These are phyloP conservation scores for Pyralis farinalis DNA, from an alignment of 2,888 invertebrate species.

Conservation along the genomic window DNA sequence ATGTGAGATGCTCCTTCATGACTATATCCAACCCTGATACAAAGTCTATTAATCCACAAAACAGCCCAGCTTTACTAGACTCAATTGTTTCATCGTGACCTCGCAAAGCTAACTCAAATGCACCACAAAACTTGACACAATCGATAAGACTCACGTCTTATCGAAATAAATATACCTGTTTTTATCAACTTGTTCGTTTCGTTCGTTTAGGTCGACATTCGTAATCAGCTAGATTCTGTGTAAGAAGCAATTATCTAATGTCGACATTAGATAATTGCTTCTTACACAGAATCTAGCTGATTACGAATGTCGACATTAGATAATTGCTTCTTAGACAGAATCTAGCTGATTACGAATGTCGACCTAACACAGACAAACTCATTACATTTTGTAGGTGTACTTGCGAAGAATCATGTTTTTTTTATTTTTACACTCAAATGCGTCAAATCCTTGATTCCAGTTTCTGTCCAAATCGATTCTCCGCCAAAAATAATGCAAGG, in stretches of 20 bases:
- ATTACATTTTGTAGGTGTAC: constrained; percentile 14
- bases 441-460: constrained; percentile 17
- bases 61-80: too few relatives aligned
- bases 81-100: constrained; percentile 29
- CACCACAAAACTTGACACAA: constrained; percentile 36
- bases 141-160: too few relatives aligned
- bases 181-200: constrained; percentile 23
- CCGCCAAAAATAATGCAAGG: constrained; percentile 22
- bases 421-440: constrained; percentile 18
- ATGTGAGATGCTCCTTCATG: not conserved
- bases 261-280: too few relatives aligned
- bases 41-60: not conserved
- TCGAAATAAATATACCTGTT: constrained; percentile 24
- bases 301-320: too few relatives aligned
- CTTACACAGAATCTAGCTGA: too few relatives aligned
- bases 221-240: constrained; percentile 3
- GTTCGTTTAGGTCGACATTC: constrained; percentile 7
- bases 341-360: constrained; percentile 4
- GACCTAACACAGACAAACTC: not conserved
- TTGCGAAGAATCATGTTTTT: constrained; percentile 17
- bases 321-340: constrained; percentile 8
- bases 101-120: constrained; percentile 33
- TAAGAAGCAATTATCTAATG: constrained; percentile 12
- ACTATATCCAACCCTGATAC: not conserved
- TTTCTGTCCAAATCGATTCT: constrained; percentile 9